Evolutionary conservation across 35 echinoderm and acorn worm genomes (phyloP).

Genomic region (Ophioderma brevispina): DNA sequence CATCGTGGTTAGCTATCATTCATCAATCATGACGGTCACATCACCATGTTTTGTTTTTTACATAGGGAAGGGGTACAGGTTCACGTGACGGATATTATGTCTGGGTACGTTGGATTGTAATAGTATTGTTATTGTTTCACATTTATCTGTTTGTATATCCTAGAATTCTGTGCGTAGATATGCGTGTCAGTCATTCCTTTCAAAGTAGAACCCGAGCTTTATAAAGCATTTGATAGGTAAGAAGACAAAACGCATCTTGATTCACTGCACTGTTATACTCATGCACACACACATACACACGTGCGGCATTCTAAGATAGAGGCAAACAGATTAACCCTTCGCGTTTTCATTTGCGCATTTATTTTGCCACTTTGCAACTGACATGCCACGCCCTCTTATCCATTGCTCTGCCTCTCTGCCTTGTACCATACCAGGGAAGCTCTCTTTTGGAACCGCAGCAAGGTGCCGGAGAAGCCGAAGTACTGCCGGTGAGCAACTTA

Average conservation of each 20-base stretch:
- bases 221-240: too few species aligned
- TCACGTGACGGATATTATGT: background rate
- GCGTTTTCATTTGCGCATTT: background rate
- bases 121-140: background rate
- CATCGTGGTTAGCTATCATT: too few species aligned
- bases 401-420: background rate
- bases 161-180: background rate
- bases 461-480: background rate
- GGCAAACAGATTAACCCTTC: too few species aligned
- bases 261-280: too few species aligned
- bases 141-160: background rate
- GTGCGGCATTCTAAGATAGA: too few species aligned
- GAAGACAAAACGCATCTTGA: too few species aligned
- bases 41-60: background rate
- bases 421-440: background rate
- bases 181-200: too few species aligned
- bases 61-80: background rate
- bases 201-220: too few species aligned
- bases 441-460: background rate
- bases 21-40: background rate
- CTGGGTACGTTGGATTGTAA: background rate
- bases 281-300: too few species aligned
- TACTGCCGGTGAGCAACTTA: slow-evolving; percentile 2
- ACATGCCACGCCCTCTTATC: background rate
- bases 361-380: background rate